Conservation (phyloP, 2,113 vertebrate genomes). For the Dascyllus trimaculatus region DNA sequence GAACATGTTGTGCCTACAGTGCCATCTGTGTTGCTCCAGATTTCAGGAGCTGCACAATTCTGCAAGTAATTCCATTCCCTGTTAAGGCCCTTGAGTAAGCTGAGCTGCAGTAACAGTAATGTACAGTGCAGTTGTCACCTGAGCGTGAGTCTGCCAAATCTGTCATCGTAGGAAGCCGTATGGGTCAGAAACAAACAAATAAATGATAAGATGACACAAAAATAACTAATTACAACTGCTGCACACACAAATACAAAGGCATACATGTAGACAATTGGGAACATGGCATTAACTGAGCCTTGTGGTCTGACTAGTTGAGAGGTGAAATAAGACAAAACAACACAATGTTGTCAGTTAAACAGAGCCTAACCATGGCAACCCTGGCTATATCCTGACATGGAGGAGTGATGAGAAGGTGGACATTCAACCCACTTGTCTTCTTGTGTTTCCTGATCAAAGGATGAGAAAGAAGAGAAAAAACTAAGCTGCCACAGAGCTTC, state of each 20-base stretch:
- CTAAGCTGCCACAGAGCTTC: constrained; percentile 40
- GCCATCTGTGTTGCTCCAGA: constrained; percentile 31
- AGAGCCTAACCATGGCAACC: constrained; percentile 47
- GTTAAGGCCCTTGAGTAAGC: too few relatives aligned
- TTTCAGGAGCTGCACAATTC: background rate
- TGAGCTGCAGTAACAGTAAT: too few relatives aligned
- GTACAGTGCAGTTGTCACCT: background rate
- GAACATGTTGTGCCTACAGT: constrained; percentile 1
- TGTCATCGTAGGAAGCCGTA: background rate
- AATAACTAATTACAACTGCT: background rate
- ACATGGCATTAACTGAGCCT: background rate
- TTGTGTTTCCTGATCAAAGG: constrained; percentile 51
- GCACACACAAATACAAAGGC: background rate
- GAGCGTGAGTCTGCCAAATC: background rate
- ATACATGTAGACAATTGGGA: background rate
- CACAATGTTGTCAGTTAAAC: constrained; percentile 25
- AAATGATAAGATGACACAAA: background rate
- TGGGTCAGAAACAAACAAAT: constrained; percentile 2
- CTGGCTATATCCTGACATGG: constrained; percentile 24
- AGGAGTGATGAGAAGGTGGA: constrained; percentile 33
- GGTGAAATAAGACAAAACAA: constrained; percentile 41
- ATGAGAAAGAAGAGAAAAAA: constrained; percentile 39
- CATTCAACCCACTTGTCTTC: constrained; percentile 60
- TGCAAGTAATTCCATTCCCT: too few relatives aligned
- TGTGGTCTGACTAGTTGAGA: constrained; percentile 27